Percentiles rank a stretch among this genome's conserved stretches.
These are phyloP conservation scores for Sebastes matsubarae DNA, from an alignment of 2,797 vertebrate genomes.

Conservation along the genomic window DNA sequence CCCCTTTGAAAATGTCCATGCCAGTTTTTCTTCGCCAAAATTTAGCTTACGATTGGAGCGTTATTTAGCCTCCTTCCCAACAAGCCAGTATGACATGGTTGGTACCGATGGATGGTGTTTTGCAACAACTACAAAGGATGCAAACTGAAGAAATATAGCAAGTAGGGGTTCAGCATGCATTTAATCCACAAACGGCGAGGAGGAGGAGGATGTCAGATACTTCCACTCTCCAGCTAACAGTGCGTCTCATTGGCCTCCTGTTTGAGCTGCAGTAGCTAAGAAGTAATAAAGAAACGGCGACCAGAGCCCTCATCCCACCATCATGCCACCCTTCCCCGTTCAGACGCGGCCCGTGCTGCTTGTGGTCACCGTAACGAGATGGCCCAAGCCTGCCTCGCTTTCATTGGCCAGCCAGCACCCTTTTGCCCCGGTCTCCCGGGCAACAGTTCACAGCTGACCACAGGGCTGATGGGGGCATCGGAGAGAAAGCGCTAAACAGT, in stretches of 20 bases:
- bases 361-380: slow-evolving; percentile 70
- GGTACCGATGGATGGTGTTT: background rate
- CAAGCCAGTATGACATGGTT: no score
- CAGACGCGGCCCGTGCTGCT: slow-evolving; percentile 50
- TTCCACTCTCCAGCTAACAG: slow-evolving; percentile 15
- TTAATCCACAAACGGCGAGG: background rate
- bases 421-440: slow-evolving; percentile 71
- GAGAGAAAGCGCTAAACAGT: slow-evolving; percentile 68
- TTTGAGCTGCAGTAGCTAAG: slow-evolving; percentile 12
- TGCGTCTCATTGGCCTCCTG: slow-evolving; percentile 1
- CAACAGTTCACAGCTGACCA: slow-evolving; percentile 78
- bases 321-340: slow-evolving; percentile 18
- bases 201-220: background rate
- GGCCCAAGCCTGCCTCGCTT: slow-evolving; percentile 57
- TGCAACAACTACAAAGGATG: background rate
- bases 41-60: no score
- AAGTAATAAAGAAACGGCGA: slow-evolving; percentile 23
- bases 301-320: background rate
- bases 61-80: no score
- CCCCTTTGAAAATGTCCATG: no score
- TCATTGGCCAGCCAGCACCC: slow-evolving; percentile 72
- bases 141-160: background rate
- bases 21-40: no score
- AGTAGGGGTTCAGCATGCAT: background rate
- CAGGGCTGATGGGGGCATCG: slow-evolving; percentile 68